Percentiles rank a stretch among this genome's conserved stretches.
These are phyloP conservation scores for Kuschelorhynchus macadamiae DNA, from an alignment of 2,888 invertebrate genomes.

Conservation along the genomic window DNA sequence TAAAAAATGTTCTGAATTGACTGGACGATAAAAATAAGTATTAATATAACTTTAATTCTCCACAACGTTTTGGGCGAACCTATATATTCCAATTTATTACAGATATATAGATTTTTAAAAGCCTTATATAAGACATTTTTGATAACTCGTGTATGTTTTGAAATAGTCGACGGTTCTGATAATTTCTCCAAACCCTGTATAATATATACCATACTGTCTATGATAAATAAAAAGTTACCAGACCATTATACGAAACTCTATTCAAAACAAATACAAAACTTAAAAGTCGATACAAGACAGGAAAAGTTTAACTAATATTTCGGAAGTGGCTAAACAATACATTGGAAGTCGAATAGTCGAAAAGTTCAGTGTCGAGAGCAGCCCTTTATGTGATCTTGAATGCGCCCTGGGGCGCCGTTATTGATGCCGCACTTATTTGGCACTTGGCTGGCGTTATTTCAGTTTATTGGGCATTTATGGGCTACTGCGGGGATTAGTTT, in stretches of 20 bases:
- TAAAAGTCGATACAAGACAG: constrained; percentile 24
- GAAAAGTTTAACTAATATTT: constrained; percentile 38
- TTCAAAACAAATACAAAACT: constrained; percentile 18
- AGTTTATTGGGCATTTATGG: constrained; percentile 46
- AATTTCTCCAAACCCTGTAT: constrained; percentile 2
- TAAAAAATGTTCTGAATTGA: no score
- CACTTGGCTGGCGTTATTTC: constrained; percentile 39
- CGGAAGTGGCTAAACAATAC: constrained; percentile 40
- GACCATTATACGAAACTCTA: constrained; percentile 1
- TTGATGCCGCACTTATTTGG: constrained; percentile 39
- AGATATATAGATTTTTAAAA: constrained; percentile 11
- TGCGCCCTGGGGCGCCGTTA: constrained; percentile 61
- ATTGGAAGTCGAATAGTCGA: constrained; percentile 18
- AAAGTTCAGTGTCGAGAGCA: constrained; percentile 49
- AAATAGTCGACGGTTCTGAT: constrained; percentile 50
- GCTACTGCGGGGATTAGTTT: constrained; percentile 37
- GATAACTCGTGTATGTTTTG: constrained; percentile 53
- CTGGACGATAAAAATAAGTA: no score
- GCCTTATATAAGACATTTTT: constrained; percentile 40
- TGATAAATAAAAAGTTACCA: no score
- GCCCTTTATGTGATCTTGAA: constrained; percentile 63
- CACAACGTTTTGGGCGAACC: no score
- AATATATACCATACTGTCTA: not conserved
- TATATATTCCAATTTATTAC: no score
- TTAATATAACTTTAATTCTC: no score